Conservation (phyloP, 1,140 invertebrate species). For the Aphelinus certus region DNA sequence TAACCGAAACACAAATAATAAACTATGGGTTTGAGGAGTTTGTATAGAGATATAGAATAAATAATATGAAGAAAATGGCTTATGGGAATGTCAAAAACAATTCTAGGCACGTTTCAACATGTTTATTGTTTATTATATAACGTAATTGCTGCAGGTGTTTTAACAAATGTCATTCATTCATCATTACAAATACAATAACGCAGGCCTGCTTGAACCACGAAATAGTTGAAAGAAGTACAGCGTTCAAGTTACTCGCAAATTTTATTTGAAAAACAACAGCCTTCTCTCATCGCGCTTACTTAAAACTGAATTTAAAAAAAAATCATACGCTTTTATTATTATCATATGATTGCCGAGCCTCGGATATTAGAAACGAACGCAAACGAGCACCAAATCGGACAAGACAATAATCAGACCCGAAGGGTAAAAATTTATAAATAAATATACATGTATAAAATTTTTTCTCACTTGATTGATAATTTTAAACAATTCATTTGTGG, state of each 20-base stretch:
- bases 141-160: slow-evolving; percentile 8
- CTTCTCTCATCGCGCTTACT: neutral
- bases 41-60: too few relatives aligned
- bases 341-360: neutral
- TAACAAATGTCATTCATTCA: slow-evolving; percentile 26
- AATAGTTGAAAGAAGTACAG: slow-evolving; percentile 8
- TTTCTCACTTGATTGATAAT: neutral
- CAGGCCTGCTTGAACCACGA: too few relatives aligned
- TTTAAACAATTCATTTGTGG: neutral
- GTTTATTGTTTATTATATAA: slow-evolving; percentile 23
- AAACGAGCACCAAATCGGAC: slow-evolving; percentile 12
- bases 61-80: too few relatives aligned
- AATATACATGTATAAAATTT: slow-evolving; percentile 21
- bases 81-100: neutral
- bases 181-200: slow-evolving; percentile 9
- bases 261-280: neutral
- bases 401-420: slow-evolving; percentile 3
- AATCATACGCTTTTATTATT: neutral
- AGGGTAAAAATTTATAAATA: slow-evolving; percentile 13
- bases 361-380: neutral
- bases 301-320: neutral
- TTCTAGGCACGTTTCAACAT: slow-evolving; percentile 23
- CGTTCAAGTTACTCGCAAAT: slow-evolving; percentile 9
- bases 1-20: too few relatives aligned
- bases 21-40: too few relatives aligned